Conservation (phyloP, 2,113 vertebrate genomes). For the Ranitomeya imitator region DNA sequence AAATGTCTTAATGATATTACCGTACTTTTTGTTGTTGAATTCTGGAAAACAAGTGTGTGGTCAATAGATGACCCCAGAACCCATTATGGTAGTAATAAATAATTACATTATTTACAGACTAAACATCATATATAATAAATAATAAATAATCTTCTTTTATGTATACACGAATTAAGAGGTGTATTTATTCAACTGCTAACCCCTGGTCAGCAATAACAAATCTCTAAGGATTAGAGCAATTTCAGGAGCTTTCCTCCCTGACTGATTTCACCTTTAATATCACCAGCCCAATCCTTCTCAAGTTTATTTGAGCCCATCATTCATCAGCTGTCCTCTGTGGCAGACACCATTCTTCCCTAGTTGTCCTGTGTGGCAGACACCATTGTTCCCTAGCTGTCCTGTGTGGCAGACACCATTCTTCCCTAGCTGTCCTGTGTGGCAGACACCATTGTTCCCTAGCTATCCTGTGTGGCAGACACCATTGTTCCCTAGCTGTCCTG, state of each 20-base stretch:
- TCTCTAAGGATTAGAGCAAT: conserved; percentile 4
- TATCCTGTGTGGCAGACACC: no score
- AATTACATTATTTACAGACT: not conserved
- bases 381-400: no score
- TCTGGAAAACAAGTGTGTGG: not conserved
- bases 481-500: no score
- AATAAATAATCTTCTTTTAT: not conserved
- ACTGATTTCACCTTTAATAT: not conserved
- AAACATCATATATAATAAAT: not conserved
- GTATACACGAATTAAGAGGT: not conserved
- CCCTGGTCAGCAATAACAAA: not conserved
- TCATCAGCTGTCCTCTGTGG: not conserved
- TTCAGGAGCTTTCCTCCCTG: not conserved
- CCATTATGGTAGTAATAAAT: not conserved
- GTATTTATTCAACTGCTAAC: not conserved
- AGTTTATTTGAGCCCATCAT: not conserved
- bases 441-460: no score
- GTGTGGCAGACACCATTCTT: no score
- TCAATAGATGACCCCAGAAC: not conserved
- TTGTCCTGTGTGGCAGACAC: not conserved
- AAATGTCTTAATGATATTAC: not conserved
- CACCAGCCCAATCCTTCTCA: not conserved
- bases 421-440: no score
- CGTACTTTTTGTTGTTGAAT: not conserved
- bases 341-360: not conserved